Percentiles rank a stretch among this genome's conserved stretches.
Evolutionary conservation across 2,888 invertebrate species (phyloP).

Genomic region (Caenorhabditis japonica): DNA sequence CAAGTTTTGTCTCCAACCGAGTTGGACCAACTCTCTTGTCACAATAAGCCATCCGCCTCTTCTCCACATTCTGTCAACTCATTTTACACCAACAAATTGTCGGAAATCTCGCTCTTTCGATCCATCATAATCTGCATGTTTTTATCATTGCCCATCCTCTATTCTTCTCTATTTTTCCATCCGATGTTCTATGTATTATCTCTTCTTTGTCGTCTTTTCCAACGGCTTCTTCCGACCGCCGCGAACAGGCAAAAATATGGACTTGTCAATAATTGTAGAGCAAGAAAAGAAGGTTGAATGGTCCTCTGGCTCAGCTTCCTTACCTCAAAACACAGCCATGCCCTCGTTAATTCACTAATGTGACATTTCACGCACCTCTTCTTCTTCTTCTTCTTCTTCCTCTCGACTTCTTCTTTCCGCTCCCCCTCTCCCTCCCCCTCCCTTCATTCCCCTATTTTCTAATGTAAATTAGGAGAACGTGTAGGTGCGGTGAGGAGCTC

Average conservation of each 20-base stretch:
- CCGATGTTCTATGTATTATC: too few relatives aligned
- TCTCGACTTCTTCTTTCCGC: not conserved
- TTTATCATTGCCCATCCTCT: slow-evolving; percentile 24
- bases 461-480: slow-evolving; percentile 51
- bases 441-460: slow-evolving; percentile 33
- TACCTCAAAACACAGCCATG: slow-evolving; percentile 11
- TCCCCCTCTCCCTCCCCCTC: slow-evolving; percentile 3
- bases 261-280: not conserved
- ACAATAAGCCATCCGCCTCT: too few relatives aligned
- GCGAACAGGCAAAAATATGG: slow-evolving; percentile 4
- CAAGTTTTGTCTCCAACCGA: too few relatives aligned
- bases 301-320: slow-evolving; percentile 9
- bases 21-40: slow-evolving; percentile 9
- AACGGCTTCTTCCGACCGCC: not conserved
- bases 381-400: not conserved
- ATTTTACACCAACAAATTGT: slow-evolving; percentile 52
- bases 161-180: slow-evolving; percentile 5
- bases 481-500: not conserved
- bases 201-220: slow-evolving; percentile 2
- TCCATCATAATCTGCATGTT: slow-evolving; percentile 50
- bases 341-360: slow-evolving; percentile 52
- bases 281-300: too few relatives aligned
- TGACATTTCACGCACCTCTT: slow-evolving; percentile 39
- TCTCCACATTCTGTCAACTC: slow-evolving; percentile 8
- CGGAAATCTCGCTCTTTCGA: slow-evolving; percentile 6